Evolutionary conservation across 1,140 invertebrate species (phyloP).

Genomic region (Acromyrmex echinatior): DNA sequence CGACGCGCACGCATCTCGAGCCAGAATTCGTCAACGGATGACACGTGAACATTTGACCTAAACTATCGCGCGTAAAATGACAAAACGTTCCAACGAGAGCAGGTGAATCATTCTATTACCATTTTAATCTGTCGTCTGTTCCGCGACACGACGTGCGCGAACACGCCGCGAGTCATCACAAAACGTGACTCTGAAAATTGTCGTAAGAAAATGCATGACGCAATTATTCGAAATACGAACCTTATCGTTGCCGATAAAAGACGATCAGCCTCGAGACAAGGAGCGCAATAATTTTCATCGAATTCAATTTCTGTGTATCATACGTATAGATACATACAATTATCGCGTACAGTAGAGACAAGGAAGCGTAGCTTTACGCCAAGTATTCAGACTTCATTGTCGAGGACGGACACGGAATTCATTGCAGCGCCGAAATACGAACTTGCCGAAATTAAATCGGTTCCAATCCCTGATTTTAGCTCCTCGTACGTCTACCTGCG

Average conservation of each 20-base stretch:
- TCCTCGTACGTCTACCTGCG: background rate
- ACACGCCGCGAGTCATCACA: background rate
- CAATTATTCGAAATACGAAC: background rate
- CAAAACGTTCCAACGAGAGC: conserved; percentile 6
- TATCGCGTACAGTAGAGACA: background rate
- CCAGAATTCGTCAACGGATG: background rate
- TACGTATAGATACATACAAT: background rate
- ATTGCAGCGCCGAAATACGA: background rate
- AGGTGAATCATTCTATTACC: conserved; percentile 42
- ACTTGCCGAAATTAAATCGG: conserved; percentile 31
- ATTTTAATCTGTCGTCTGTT: conserved; percentile 34
- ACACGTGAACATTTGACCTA: conserved; percentile 49
- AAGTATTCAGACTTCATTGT: background rate
- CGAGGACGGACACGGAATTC: background rate
- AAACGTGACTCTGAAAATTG: conserved; percentile 8
- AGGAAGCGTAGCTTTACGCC: background rate
- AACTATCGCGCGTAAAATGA: conserved; percentile 9
- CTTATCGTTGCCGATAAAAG: background rate
- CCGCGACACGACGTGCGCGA: background rate
- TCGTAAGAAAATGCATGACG: background rate
- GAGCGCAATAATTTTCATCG: background rate
- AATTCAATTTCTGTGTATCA: background rate
- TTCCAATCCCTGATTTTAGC: background rate
- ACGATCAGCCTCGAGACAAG: no score
- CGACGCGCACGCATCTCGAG: conserved; percentile 11